These are phyloP conservation scores for Parus major DNA, from an alignment of 2,113 vertebrate species.

Conservation along the genomic window DNA sequence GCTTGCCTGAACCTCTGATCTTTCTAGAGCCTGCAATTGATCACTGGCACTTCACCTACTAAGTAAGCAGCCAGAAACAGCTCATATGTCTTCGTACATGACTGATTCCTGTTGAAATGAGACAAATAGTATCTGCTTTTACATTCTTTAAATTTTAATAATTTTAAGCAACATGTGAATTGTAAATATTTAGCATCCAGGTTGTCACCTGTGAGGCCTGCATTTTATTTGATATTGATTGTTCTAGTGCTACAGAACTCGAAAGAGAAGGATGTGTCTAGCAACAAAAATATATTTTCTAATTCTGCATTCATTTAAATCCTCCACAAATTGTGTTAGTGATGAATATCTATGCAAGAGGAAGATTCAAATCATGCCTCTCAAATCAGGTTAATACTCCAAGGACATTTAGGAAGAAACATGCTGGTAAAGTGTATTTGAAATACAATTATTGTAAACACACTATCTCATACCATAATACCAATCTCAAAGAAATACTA, in stretches of 20 bases:
- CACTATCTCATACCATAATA: not conserved
- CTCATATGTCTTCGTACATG: not conserved
- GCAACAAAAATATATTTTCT: not conserved
- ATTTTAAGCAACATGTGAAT: not conserved
- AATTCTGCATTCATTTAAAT: not conserved
- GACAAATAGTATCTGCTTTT: not conserved
- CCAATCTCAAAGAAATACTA: not conserved
- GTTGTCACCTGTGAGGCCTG: not conserved
- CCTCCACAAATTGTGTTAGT: not conserved
- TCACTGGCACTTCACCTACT: not conserved
- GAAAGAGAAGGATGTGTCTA: not conserved
- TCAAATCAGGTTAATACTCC: not conserved
- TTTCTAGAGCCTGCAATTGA: not conserved
- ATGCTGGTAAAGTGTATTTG: not conserved
- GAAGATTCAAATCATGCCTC: not conserved
- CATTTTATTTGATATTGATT: not conserved
- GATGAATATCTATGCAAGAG: not conserved
- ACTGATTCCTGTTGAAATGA: not conserved
- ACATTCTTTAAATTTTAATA: not conserved
- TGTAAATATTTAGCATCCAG: not conserved
- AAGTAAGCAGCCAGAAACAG: not conserved
- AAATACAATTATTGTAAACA: not conserved
- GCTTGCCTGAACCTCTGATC: not conserved
- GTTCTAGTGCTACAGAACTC: not conserved
- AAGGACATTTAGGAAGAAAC: not conserved